phyloP scores from a whole-genome alignment of 2,113 vertebrate species.

The Phalacrocorax brasilianus region DNA sequence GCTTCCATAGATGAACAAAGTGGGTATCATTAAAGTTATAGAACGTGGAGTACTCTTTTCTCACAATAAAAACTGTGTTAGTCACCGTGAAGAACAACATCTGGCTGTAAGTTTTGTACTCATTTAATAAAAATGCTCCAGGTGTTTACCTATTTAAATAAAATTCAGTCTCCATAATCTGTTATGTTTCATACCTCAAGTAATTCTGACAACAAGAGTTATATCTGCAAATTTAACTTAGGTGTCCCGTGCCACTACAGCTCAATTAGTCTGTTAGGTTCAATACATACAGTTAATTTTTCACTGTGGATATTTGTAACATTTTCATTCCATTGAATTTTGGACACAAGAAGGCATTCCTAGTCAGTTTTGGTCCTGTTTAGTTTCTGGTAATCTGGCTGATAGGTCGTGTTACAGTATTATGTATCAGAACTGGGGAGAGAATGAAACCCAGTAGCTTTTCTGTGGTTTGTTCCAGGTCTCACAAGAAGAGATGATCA shows the following conservation, averaged over 20 bases:
- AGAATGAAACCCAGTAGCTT: background rate
- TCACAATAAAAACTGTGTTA: background rate
- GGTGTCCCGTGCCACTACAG: background rate
- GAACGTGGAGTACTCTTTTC: background rate
- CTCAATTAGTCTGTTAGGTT: background rate
- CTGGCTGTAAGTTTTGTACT: background rate
- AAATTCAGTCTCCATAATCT: background rate
- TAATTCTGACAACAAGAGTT: background rate
- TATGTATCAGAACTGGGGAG: background rate
- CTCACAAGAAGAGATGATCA: background rate
- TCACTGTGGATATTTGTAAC: background rate
- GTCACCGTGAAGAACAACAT: background rate
- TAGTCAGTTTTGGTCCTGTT: background rate
- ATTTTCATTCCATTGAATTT: background rate
- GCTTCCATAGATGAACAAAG: background rate
- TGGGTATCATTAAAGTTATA: background rate
- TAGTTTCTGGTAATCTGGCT: background rate
- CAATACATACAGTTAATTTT: background rate
- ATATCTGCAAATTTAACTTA: background rate
- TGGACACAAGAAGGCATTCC: background rate
- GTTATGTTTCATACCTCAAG: background rate
- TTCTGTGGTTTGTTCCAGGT: background rate
- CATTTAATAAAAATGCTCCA: background rate
- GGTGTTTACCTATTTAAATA: background rate
- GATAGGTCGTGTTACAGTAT: background rate